phyloP scores from a whole-genome alignment of 2,113 vertebrate genomes.

The Ophiodon elongatus region DNA sequence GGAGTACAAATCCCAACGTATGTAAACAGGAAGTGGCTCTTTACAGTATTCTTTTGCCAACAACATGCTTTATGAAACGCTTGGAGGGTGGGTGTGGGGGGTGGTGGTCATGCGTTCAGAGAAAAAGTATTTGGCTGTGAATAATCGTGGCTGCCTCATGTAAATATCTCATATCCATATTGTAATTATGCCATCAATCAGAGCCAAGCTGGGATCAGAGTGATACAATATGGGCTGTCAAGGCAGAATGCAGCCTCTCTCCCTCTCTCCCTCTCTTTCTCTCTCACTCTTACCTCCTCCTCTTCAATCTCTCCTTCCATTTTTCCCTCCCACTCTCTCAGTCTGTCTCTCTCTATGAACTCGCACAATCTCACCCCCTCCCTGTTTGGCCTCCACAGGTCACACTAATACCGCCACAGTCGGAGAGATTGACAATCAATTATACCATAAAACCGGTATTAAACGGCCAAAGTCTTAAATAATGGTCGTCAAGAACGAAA shows the following conservation, averaged over 20 bases:
- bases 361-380: not conserved
- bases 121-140: constrained; percentile 46
- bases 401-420: not conserved
- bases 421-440: not conserved
- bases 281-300: no score
- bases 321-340: constrained; percentile 1
- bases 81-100: not conserved
- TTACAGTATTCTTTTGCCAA: not conserved
- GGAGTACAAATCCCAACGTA: not conserved
- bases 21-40: constrained; percentile 19
- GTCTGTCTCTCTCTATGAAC: constrained; percentile 6
- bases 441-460: no score
- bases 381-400: not conserved
- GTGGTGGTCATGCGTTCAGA: constrained; percentile 35
- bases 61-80: constrained; percentile 31
- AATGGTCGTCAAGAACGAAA: no score
- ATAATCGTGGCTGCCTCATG: constrained; percentile 53
- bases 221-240: constrained; percentile 65
- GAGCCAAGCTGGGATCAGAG: constrained; percentile 57
- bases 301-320: constrained; percentile 39
- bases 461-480: no score
- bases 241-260: constrained; percentile 27
- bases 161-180: constrained; percentile 73
- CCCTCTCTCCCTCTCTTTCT: constrained; percentile 16
- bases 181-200: constrained; percentile 76